Evolutionary conservation across 2,888 invertebrate species (phyloP).

Genomic region (Sminthurinus aureus): DNA sequence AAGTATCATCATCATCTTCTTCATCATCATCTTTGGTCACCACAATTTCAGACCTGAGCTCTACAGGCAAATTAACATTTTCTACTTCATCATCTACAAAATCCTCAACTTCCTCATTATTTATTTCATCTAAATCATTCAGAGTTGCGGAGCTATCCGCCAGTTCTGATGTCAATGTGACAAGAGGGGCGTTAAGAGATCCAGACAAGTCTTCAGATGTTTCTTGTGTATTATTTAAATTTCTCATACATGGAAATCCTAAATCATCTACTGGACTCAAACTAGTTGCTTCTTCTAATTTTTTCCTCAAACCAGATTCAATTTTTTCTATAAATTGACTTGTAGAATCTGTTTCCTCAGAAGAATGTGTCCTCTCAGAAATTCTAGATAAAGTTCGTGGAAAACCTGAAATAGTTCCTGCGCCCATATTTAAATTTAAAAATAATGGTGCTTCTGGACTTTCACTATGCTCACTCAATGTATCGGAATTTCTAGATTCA

Average conservation of each 20-base stretch:
- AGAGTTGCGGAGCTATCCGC: slow-evolving; percentile 55
- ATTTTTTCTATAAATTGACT: slow-evolving; percentile 55
- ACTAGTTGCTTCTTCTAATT: slow-evolving; percentile 36
- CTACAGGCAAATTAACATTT: slow-evolving; percentile 36
- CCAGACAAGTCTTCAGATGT: slow-evolving; percentile 38
- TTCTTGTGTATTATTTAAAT: slow-evolving; percentile 37
- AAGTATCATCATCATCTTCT: slow-evolving; percentile 40
- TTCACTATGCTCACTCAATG: slow-evolving; percentile 44
- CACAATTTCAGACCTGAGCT: slow-evolving; percentile 37
- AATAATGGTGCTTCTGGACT: slow-evolving; percentile 44
- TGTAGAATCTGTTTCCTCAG: slow-evolving; percentile 44
- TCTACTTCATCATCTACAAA: slow-evolving; percentile 40
- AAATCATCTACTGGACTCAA: slow-evolving; percentile 40
- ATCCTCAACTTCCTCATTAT: slow-evolving; percentile 50
- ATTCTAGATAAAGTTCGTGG: slow-evolving; percentile 49
- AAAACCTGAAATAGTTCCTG: slow-evolving; percentile 41
- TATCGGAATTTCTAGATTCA: slow-evolving; percentile 39
- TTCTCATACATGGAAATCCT: slow-evolving; percentile 26
- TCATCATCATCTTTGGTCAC: slow-evolving; percentile 30
- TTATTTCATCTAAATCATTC: slow-evolving; percentile 56
- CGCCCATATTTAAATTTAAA: slow-evolving; percentile 35
- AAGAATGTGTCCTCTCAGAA: slow-evolving; percentile 52
- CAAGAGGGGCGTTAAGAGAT: slow-evolving; percentile 49
- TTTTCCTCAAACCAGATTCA: slow-evolving; percentile 50
- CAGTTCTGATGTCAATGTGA: slow-evolving; percentile 56